Percentiles rank a stretch among this genome's conserved stretches.
phyloP scores from a whole-genome alignment of 2,888 invertebrate species.

The Phyto melanocephala region DNA sequence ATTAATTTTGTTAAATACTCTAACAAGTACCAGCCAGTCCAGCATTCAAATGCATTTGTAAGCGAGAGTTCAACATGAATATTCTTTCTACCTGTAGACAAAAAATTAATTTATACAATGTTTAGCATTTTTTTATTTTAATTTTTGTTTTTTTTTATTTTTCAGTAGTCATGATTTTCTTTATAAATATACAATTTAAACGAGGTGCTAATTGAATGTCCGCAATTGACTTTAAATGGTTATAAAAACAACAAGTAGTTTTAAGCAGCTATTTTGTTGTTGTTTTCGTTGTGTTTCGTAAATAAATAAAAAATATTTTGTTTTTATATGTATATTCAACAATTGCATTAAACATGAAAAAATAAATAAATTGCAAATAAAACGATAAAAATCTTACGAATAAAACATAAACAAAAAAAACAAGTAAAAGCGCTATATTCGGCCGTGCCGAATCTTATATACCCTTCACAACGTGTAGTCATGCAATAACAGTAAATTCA shows the following conservation, averaged over 20 bases:
- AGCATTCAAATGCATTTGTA: background rate
- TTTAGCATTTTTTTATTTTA: background rate
- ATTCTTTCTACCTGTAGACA: background rate
- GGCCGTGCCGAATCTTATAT: too few relatives aligned
- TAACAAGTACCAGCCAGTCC: background rate
- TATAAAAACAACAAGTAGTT: slow-evolving; percentile 51
- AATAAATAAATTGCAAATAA: background rate
- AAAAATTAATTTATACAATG: background rate
- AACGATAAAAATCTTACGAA: slow-evolving; percentile 14
- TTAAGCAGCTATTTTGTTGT: background rate
- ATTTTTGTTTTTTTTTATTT: background rate
- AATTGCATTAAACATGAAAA: background rate
- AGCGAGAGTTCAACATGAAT: background rate
- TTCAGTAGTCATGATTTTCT: slow-evolving; percentile 34
- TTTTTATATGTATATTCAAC: slow-evolving; percentile 1
- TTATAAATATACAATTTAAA: background rate
- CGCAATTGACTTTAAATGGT: slow-evolving; percentile 52
- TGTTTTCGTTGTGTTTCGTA: background rate
- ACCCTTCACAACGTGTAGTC: too few relatives aligned
- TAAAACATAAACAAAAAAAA: slow-evolving; percentile 15
- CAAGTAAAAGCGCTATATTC: too few relatives aligned
- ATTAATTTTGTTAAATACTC: background rate
- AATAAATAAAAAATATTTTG: background rate
- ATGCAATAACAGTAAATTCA: too few relatives aligned
- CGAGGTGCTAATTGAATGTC: slow-evolving; percentile 57